Base-by-base conservation (phyloP, 2,888 invertebrate species). In the Tetranychus truncatus region DNA sequence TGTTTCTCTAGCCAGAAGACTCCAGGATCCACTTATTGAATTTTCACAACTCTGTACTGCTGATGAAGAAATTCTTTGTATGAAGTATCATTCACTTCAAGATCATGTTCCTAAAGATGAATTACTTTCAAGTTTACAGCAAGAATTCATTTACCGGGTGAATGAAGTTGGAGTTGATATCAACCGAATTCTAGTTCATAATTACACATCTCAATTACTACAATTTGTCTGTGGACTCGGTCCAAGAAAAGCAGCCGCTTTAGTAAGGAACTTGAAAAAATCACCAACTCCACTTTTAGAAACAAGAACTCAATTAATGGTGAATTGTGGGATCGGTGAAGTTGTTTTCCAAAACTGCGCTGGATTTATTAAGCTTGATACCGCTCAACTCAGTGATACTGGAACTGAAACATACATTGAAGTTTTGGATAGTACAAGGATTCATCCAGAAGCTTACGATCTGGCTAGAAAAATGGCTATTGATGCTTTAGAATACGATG, bases 391-490 rank as follows among this genome's bases (percentile, higher is more conserved):
- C 72, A 95, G 94, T 1, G 95, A 96, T 80, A 46, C 73, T 45
- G 87, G 92, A 81, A 95, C 95, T 0, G 95, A 95, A 81, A 91
- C 92, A 0, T 95, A 95, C 80, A 92, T 95, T 0, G 91, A 96
- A 85, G 94, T 96, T 1, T 84, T 99, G 74, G 99, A 99, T 81
- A 95, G 96, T 0, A 95, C 97, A 0, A 87, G 99, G 80, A 96
- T 99, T 0, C 99, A 99, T 84, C 97, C 97, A 0, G 99, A 99
- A 85, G 95, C 96, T 0, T 99, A 99, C 83, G 99, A 99, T 81
- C 97, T 97, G 97, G 99, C 99, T 0, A 86, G 97, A 67, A 99
- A 99, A 84, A 99, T 99, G 97, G 99, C 99, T 0, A 95, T 97
- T 0, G 99, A 99, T 83, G 99, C 99, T 1, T 84, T 99, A 72